These are phyloP conservation scores for Thalassarche chlororhynchos DNA, from an alignment of 2,113 vertebrate genomes.

Conservation along the genomic window DNA sequence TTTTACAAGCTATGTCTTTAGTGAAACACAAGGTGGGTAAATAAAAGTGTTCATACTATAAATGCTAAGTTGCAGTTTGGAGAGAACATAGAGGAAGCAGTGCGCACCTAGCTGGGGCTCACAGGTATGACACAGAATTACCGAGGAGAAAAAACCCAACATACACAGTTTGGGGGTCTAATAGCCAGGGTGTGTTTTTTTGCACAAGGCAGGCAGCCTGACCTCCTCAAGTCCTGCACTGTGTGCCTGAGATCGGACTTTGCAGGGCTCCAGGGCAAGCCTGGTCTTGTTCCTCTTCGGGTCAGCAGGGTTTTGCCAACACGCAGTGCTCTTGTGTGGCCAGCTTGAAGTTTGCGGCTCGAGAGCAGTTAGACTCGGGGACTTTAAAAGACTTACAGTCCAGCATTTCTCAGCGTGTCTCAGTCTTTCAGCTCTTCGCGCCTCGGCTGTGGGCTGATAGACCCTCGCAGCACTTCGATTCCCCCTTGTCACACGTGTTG, in stretches of 20 bases:
- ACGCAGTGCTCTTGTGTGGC: background rate
- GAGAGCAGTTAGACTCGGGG: fast-evolving
- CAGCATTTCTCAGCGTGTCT: fast-evolving
- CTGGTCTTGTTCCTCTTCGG: background rate
- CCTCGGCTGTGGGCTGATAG: background rate
- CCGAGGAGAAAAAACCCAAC: background rate
- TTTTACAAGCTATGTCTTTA: background rate
- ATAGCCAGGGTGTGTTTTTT: fast-evolving
- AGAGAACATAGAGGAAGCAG: background rate
- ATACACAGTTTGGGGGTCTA: fast-evolving
- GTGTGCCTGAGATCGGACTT: fast-evolving
- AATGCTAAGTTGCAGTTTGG: background rate
- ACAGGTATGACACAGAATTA: background rate
- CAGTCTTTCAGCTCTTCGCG: background rate
- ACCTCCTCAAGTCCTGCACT: background rate
- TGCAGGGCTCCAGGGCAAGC: background rate
- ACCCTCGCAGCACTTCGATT: fast-evolving
- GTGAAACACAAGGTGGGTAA: background rate
- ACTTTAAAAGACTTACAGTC: fast-evolving
- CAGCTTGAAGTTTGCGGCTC: background rate
- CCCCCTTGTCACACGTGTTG: fast-evolving
- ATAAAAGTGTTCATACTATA: background rate
- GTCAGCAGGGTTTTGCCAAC: background rate
- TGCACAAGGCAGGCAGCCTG: background rate
- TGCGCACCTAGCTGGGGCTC: background rate